A percentile compares a stretch with the other conserved stretches of the same genome.
Evolutionary conservation across 2,888 invertebrate species (phyloP).

Genomic region (Scaptomyza reducta): DNA sequence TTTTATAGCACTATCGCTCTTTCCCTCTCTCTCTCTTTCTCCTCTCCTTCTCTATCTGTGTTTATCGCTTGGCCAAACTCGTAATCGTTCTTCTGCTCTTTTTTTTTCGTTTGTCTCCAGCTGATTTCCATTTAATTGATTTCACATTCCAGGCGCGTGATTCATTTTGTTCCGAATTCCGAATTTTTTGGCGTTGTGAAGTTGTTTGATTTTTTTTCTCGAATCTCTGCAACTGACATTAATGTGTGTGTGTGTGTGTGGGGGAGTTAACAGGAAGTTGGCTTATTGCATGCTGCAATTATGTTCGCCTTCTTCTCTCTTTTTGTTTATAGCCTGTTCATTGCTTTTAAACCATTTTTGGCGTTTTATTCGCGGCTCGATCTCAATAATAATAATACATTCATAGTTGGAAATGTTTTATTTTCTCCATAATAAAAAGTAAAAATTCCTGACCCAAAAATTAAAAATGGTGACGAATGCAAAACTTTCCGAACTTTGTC

Average conservation of each 20-base stretch:
- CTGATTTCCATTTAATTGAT: conserved; percentile 70
- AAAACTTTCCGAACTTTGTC: too few relatives aligned
- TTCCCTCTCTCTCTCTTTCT: background rate
- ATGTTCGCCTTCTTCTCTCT: background rate
- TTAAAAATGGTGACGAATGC: too few relatives aligned
- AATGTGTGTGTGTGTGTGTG: background rate
- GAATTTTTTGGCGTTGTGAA: conserved; percentile 9
- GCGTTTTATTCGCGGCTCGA: too few relatives aligned
- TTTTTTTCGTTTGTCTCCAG: conserved; percentile 33
- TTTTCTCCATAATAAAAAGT: too few relatives aligned
- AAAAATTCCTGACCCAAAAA: too few relatives aligned
- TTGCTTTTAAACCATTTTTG: conserved; percentile 16
- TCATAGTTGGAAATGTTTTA: too few relatives aligned
- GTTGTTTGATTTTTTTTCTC: background rate
- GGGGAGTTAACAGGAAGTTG: conserved; percentile 13
- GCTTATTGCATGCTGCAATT: conserved; percentile 16
- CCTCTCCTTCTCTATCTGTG: background rate
- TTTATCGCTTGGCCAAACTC: conserved; percentile 11
- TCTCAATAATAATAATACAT: too few relatives aligned
- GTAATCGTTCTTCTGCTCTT: conserved; percentile 16
- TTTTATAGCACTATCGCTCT: conserved; percentile 19
- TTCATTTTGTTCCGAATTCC: conserved; percentile 42
- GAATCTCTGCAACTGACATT: conserved; percentile 14
- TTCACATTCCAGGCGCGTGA: conserved; percentile 63
- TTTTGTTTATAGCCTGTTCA: conserved; percentile 7